phyloP scores from a whole-genome alignment of 2,113 vertebrate species.

The Platichthys stellatus region DNA sequence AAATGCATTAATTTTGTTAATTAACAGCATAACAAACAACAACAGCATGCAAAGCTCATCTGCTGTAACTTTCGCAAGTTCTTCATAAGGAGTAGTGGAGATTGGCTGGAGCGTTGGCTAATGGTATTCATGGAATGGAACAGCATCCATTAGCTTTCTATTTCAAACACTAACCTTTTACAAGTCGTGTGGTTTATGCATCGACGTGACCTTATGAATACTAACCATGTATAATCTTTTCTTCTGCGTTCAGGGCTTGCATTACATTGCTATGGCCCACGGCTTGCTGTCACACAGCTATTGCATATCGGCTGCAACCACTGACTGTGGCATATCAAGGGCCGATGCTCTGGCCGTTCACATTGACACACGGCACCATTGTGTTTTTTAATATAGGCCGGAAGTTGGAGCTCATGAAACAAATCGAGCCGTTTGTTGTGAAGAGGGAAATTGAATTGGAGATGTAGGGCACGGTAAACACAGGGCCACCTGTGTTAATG shows the following conservation, averaged over 20 bases:
- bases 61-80: conserved; percentile 4
- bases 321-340: conserved; percentile 12
- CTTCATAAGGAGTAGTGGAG: background rate
- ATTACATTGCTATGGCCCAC: conserved; percentile 22
- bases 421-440: conserved; percentile 25
- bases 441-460: conserved; percentile 46
- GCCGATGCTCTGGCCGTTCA: background rate
- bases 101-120: conserved; percentile 32
- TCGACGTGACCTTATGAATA: conserved; percentile 65
- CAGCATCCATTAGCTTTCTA: conserved; percentile 65
- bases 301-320: background rate
- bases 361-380: conserved; percentile 5
- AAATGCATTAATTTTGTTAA: background rate
- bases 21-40: background rate
- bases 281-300: conserved; percentile 34
- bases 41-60: background rate
- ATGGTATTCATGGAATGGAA: conserved; percentile 66
- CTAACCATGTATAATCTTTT: conserved; percentile 59
- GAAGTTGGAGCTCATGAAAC: conserved; percentile 35
- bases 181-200: conserved; percentile 53
- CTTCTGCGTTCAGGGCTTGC: conserved; percentile 53
- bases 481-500: conserved; percentile 51
- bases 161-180: conserved; percentile 69
- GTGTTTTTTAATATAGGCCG: conserved; percentile 27
- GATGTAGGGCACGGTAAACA: background rate